Conservation (phyloP, 1,140 invertebrate species). For the Drosophila oshimai region DNA sequence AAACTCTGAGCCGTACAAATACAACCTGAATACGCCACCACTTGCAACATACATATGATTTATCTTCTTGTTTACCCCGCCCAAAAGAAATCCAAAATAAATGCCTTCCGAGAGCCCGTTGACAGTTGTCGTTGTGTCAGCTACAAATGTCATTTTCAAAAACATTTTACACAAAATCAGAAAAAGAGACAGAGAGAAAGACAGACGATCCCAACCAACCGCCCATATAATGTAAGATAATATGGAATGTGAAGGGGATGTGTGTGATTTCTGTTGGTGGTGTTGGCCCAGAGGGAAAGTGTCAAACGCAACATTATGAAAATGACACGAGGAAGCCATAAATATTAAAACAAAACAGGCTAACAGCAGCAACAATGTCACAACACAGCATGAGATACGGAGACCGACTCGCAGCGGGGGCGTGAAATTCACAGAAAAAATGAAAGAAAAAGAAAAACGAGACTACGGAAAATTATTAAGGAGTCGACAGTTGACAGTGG, state of each 20-base stretch:
- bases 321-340: slow-evolving; percentile 82
- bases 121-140: slow-evolving; percentile 70
- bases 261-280: slow-evolving; percentile 36
- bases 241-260: slow-evolving; percentile 42
- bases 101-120: slow-evolving; percentile 70
- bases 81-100: slow-evolving; percentile 54
- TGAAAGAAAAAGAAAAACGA: slow-evolving; percentile 6
- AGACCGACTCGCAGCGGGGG: slow-evolving; percentile 38
- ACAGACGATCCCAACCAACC: slow-evolving; percentile 27
- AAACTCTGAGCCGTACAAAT: too few relatives aligned
- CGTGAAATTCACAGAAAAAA: slow-evolving; percentile 36
- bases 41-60: too few relatives aligned
- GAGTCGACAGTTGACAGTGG: slow-evolving; percentile 62
- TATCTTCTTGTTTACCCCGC: neutral
- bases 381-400: slow-evolving; percentile 46
- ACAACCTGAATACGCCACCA: neutral
- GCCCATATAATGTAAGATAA: slow-evolving; percentile 71
- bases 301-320: slow-evolving; percentile 82
- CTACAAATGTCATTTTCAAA: slow-evolving; percentile 65
- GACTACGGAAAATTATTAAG: slow-evolving; percentile 63
- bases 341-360: slow-evolving; percentile 69
- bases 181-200: slow-evolving; percentile 37
- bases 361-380: slow-evolving; percentile 69
- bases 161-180: slow-evolving; percentile 50
- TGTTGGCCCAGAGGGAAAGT: slow-evolving; percentile 70